These are phyloP conservation scores for Podocnemis expansa DNA, from an alignment of 2,113 vertebrate genomes.

Conservation along the genomic window DNA sequence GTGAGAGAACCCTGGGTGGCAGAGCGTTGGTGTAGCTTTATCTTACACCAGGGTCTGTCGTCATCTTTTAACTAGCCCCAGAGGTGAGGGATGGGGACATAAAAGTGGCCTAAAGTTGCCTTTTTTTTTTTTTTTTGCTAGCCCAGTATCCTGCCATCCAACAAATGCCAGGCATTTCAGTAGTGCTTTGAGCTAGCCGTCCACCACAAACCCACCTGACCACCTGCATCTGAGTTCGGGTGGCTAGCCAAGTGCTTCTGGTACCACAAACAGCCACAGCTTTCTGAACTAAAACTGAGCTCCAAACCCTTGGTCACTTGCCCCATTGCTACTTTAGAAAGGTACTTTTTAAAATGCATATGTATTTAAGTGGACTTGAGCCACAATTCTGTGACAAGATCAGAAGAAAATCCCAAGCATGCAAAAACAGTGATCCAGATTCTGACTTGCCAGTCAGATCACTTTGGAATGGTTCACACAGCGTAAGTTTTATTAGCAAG, in stretches of 20 bases:
- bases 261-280: not conserved
- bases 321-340: conserved; percentile 9
- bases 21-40: not conserved
- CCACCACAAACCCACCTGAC: not conserved
- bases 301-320: not conserved
- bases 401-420: fast-evolving
- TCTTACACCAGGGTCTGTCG: not conserved
- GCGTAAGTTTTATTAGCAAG: not conserved
- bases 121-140: no score
- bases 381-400: conserved; percentile 4
- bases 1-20: not conserved
- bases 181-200: not conserved
- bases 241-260: not conserved
- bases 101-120: not conserved
- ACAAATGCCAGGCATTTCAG: not conserved
- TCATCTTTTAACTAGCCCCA: not conserved
- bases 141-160: not conserved
- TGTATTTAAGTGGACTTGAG: not conserved
- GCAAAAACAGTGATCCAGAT: not conserved
- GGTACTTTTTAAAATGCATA: not conserved
- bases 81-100: not conserved
- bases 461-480: not conserved
- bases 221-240: no score
- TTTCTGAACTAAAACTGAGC: not conserved
- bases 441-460: not conserved